These are phyloP conservation scores for Perca fluviatilis DNA, from an alignment of 2,113 vertebrate species.

Conservation along the genomic window DNA sequence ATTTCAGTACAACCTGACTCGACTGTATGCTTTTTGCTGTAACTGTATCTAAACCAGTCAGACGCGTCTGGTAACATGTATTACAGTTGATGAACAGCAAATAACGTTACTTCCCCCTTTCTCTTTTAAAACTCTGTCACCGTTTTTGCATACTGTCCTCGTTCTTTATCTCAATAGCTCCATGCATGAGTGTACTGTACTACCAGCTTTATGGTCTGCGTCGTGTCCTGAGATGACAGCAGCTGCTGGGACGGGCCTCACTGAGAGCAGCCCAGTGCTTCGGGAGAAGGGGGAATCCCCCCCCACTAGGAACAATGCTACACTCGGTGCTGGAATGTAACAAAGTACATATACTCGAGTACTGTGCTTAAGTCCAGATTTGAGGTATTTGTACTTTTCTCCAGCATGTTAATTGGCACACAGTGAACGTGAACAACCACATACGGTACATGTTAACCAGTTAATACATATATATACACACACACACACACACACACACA, in stretches of 20 bases:
- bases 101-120: constrained; percentile 34
- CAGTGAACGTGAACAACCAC: too few species aligned
- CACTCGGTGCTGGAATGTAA: background rate
- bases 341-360: too few species aligned
- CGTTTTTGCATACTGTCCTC: background rate
- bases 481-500: too few species aligned
- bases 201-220: constrained; percentile 35
- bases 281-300: constrained; percentile 68
- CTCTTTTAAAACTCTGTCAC: constrained; percentile 12
- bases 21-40: background rate
- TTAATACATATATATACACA: too few species aligned
- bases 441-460: too few species aligned
- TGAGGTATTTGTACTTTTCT: too few species aligned
- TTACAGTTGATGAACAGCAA: constrained; percentile 7
- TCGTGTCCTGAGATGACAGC: constrained; percentile 60
- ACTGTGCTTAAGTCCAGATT: too few species aligned
- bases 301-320: constrained; percentile 63
- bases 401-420: too few species aligned
- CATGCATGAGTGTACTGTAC: background rate
- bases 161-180: background rate
- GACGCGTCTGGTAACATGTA: constrained; percentile 29
- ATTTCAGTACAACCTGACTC: background rate
- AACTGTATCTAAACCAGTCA: constrained; percentile 20
- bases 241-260: constrained; percentile 53
- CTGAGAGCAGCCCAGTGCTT: constrained; percentile 39